Evolutionary conservation across 2,888 invertebrate genomes (phyloP), one percentile per base, ranked within the genome.

Genomic region (Antheraea assamensis): DNA sequence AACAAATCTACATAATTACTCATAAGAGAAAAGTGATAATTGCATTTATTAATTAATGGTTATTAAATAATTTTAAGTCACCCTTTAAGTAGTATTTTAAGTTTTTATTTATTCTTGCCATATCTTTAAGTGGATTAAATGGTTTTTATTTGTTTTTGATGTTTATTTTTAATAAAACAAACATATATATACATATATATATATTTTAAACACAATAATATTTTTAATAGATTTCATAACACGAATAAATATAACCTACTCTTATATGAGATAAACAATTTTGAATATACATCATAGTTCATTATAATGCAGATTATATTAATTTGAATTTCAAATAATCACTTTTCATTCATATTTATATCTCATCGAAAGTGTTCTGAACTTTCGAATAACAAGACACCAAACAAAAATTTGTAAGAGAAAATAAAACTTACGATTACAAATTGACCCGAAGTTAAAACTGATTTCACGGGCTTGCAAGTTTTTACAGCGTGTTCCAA

Each of bases 81-180:
- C 74, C 76, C 58, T 42, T 42, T 42, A 42, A 42, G 42, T 42
- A 42, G 80, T 76, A 78, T 76, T 79, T 79, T 78, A 75, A 79
- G 76, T 75, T 71, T 52, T 64, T 64, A 88, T 89, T 90, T 90
- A 87, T 87, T 90, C 88, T 91, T 90, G 92, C 93, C 93, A 91
- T 93, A 89, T 82, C 79, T 76, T 80, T 86, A 84, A 86, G 84
- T 80, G 76, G 87, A 89, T 88, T 84, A 77, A 75, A 78, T 78
- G 71, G 73, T 79, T 80, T 78, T 76, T 75, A 75, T 75, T 75
- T 78, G 75, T 80, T 71, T 78, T 78, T 79, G 74, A 78, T 74
- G 68, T 66, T 73, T 76, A 74, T 70, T 76, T 73, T 72, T 71
- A 61, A 10, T n/a, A 58, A 24, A 10, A 13, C 10, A 24, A 8